Evolutionary conservation across 2,797 vertebrate genomes (phyloP), one percentile per base, ranked within the genome.

Genomic region (Melanitta fusca): DNA sequence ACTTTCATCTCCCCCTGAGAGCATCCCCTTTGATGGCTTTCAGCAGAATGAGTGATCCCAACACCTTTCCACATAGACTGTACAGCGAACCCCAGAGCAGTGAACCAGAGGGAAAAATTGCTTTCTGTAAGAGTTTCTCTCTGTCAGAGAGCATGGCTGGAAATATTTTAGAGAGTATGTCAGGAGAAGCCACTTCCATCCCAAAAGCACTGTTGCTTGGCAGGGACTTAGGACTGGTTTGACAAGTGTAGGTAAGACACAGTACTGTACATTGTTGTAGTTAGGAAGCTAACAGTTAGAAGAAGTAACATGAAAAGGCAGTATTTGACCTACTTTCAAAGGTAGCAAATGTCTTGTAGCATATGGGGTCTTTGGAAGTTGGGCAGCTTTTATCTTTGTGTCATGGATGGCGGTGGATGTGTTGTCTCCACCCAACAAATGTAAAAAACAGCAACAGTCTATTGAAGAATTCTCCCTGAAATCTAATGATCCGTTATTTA

Each of bases 101-200:
- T 72, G 78, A 84, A 78, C 81, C 36, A 87, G 32, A 78, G 58
- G 27, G 13, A 62, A 86, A 94, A 88, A 81, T 89, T 58, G 57
- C 78, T 94, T 94, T 79, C 64, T 80, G 0, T 17, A 81, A 49
- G 56, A 84, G 27, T 43, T 89, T 94, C 80, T 72, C 56, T 93
- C 78, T 94, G 80, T 73, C 2, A 5, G 57, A 91, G 45, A 81
- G 36, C 64, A 20, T 25, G 51, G 36, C 20, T 54, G 54, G 32
- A 92, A 84, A 85, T 93, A 34, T 74, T 75, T 66, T 89, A 96
- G 90, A 41, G n/a, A 54, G 72, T 81, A 80, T 54, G 84, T 93
- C 60, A 96, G 68, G 78, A 72, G 66, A 93, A 85, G 21, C 14
- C 80, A 77, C 75, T 96, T 97, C 88, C 65, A 89, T 56, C 93